Evolutionary conservation across 35 echinoderm and acorn worm genomes (phyloP), one percentile per base, ranked within the genome.

Genomic region (Ptychodera flava): DNA sequence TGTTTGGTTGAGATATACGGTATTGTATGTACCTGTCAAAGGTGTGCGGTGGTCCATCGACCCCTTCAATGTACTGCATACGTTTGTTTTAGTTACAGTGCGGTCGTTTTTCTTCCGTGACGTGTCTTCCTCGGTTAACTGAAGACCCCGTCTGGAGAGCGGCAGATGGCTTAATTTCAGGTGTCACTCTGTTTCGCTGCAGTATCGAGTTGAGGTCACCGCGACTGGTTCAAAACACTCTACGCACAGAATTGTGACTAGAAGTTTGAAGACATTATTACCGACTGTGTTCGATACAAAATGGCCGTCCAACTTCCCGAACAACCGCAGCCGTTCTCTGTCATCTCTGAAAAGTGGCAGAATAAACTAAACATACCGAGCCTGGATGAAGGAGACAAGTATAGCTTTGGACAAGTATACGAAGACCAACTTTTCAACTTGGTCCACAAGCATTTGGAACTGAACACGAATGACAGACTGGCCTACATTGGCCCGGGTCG

Each of bases 401-500:
- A 89, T 82, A 98, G 95, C 30, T 98, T 98, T 35, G 95, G 95
- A 30, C 34, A 88, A 10, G 88, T 93, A 1, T 98, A 98, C 86
- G 95, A 98, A 22, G 90, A 94, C 31, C 81, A 78, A 27, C 80
- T 98, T 36, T 98, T 92, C 77, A 92, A 94, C 80, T 75, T 94
- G 1, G 92, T 98, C 33, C 95, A 98, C 88, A 98, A 92, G 83
- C 95, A 98, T 88, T 90, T 98, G 32, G 95, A 98, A 81, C 38
- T 98, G 34, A 92, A 98, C 36, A 98, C 95, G 22, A 84, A 98
- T 38, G 92, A 98, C 33, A 88, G 95, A 79, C 90, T 98, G 35
- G 95, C 95, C 2, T 98, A 98, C 77, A 92, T 98, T 32, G 95
- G 95, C 14, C 81, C 84, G 6, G 91, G 88, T 38, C 93, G 93